Conservation (phyloP, 2,888 invertebrate species). For the Drosophila tripunctata region DNA sequence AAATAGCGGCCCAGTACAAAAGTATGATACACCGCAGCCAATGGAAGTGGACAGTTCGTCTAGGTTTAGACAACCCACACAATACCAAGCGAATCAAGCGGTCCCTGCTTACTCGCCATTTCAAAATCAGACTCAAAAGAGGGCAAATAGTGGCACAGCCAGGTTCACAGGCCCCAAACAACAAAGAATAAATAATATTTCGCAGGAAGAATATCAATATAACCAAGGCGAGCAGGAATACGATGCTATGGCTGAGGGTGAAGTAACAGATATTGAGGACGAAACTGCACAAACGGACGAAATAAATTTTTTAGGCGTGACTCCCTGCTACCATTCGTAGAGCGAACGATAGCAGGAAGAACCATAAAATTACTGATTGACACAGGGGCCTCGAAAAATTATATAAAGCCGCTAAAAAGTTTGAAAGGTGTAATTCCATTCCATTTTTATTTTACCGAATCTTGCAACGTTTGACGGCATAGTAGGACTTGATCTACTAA, state of each 20-base stretch:
- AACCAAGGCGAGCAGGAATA: neutral
- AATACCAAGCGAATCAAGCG: too few relatives aligned
- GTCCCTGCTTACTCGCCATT: neutral
- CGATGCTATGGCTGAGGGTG: slow-evolving; percentile 5
- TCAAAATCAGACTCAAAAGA: slow-evolving; percentile 1
- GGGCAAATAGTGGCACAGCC: neutral
- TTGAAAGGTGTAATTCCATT: slow-evolving; percentile 2
- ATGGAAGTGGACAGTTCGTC: slow-evolving; percentile 6
- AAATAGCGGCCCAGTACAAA: neutral
- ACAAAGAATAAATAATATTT: too few relatives aligned
- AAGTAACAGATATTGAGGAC: neutral
- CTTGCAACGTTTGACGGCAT: neutral
- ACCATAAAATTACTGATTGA: too few relatives aligned
- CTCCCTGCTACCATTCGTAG: slow-evolving; percentile 3
- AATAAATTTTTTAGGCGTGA: slow-evolving; percentile 7
- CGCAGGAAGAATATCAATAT: too few relatives aligned
- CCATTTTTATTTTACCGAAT: neutral
- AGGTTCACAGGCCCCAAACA: too few relatives aligned
- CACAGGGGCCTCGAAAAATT: neutral
- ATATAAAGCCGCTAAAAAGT: slow-evolving; percentile 3
- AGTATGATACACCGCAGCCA: neutral
- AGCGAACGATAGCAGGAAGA: slow-evolving; percentile 5
- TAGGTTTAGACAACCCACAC: neutral
- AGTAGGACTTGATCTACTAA: slow-evolving; percentile 3
- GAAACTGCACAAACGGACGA: slow-evolving; percentile 4